These are phyloP conservation scores for Ondatra zibethicus DNA, from an alignment of 2,113 vertebrate species.

Conservation along the genomic window DNA sequence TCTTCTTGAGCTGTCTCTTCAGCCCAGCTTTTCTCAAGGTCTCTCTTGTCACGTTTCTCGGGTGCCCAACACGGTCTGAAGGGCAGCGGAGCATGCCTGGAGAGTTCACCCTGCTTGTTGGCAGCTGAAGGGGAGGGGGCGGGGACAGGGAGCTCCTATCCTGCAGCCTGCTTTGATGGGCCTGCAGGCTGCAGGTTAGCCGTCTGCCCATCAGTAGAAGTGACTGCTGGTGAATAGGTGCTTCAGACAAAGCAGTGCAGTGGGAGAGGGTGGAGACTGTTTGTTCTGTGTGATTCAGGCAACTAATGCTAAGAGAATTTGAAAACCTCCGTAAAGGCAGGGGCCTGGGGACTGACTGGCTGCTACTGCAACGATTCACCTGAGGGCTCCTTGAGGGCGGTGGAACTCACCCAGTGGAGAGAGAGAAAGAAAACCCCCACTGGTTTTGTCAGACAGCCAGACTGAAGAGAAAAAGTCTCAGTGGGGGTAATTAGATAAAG, in stretches of 20 bases:
- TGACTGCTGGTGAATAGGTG: constrained; percentile 87
- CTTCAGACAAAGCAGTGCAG: constrained; percentile 87
- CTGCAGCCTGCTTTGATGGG: constrained; percentile 74
- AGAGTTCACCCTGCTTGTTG: not conserved
- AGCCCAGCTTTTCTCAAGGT: not conserved
- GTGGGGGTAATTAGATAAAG: constrained; percentile 83
- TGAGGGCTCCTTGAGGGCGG: constrained; percentile 74
- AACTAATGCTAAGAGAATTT: constrained; percentile 85
- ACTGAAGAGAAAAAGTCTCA: constrained; percentile 72
- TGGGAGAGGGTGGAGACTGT: constrained; percentile 90
- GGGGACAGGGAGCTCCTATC: constrained; percentile 43
- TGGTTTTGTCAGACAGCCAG: constrained; percentile 81
- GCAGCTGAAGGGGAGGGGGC: not conserved
- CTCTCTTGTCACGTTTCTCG: not conserved
- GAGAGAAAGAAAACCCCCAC: constrained; percentile 77
- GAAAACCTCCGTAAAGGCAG: constrained; percentile 83
- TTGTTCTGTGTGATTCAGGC: constrained; percentile 91
- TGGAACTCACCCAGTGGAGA: constrained; percentile 70
- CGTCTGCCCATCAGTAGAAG: constrained; percentile 84
- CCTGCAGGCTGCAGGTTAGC: constrained; percentile 80
- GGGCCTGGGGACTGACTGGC: constrained; percentile 73
- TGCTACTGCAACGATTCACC: constrained; percentile 84
- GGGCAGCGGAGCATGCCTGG: not conserved
- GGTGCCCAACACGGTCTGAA: not conserved
- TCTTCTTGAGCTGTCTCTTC: not conserved